These are phyloP conservation scores for Macrotus californicus DNA, from an alignment of 2,113 vertebrate genomes.

Conservation along the genomic window DNA sequence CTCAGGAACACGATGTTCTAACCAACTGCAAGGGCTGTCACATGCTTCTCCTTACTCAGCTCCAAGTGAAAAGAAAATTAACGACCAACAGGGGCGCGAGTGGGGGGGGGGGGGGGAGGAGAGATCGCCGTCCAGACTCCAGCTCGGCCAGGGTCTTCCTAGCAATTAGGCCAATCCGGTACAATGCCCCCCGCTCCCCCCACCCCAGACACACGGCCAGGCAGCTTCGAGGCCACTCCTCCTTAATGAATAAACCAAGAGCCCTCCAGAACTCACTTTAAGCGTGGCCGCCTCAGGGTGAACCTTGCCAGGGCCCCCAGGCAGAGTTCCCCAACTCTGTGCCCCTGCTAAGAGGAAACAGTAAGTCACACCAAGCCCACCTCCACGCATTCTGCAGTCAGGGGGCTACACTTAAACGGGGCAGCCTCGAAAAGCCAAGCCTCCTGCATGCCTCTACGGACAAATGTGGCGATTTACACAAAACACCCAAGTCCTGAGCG, in stretches of 20 bases:
- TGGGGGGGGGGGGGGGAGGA: rapidly evolving
- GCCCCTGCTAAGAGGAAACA: not conserved
- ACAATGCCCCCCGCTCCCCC: not conserved
- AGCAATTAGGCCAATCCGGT: rapidly evolving
- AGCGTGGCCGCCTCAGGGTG: not conserved
- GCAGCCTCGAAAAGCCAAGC: not conserved
- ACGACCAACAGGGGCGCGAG: not conserved
- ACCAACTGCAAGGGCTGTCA: not conserved
- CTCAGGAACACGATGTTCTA: not conserved
- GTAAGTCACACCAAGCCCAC: not conserved
- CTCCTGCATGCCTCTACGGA: not conserved
- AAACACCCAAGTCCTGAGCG: not conserved
- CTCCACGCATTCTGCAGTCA: not conserved
- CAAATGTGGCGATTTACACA: rapidly evolving
- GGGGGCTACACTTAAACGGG: not conserved
- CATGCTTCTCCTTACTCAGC: not conserved
- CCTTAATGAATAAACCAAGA: not conserved
- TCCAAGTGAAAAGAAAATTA: not conserved
- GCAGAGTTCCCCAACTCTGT: not conserved
- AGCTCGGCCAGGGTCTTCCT: not conserved
- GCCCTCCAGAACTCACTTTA: not conserved
- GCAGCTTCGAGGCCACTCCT: not conserved
- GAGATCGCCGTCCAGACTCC: too few relatives aligned
- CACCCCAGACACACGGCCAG: not conserved
- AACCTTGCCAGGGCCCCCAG: not conserved